phyloP scores from a whole-genome alignment of 2,113 vertebrate genomes.

The Daubentonia madagascariensis region DNA sequence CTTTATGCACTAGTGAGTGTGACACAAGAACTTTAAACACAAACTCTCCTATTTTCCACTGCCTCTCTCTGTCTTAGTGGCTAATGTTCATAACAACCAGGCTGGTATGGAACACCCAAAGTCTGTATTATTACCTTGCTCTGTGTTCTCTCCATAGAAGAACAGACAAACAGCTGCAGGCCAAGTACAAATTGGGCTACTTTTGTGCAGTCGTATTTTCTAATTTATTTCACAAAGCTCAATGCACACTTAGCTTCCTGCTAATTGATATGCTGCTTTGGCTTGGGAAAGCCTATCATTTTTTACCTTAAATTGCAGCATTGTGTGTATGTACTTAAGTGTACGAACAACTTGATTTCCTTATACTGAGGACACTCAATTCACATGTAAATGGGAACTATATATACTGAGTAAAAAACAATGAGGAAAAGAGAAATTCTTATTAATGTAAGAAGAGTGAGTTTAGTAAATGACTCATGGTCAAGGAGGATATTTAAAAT shows the following conservation, averaged over 20 bases:
- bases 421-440: background rate
- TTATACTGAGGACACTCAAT: background rate
- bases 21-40: background rate
- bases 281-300: background rate
- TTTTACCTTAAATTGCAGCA: background rate
- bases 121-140: background rate
- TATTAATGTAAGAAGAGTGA: background rate
- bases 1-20: background rate
- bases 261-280: slow-evolving; percentile 6
- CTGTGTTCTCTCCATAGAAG: background rate
- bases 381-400: background rate
- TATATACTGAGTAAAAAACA: background rate
- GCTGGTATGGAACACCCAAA: background rate
- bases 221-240: slow-evolving; percentile 49
- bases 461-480: background rate
- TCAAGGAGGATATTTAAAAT: background rate
- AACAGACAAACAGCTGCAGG: slow-evolving; percentile 12
- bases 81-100: background rate
- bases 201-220: slow-evolving; percentile 27
- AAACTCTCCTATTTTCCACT: slow-evolving; percentile 2
- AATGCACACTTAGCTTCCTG: slow-evolving; percentile 3
- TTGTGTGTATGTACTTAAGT: background rate
- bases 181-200: background rate
- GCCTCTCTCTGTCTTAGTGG: background rate
- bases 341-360: background rate